phyloP scores from a whole-genome alignment of 2,797 vertebrate species.

The Alcedo quadribrachys region DNA sequence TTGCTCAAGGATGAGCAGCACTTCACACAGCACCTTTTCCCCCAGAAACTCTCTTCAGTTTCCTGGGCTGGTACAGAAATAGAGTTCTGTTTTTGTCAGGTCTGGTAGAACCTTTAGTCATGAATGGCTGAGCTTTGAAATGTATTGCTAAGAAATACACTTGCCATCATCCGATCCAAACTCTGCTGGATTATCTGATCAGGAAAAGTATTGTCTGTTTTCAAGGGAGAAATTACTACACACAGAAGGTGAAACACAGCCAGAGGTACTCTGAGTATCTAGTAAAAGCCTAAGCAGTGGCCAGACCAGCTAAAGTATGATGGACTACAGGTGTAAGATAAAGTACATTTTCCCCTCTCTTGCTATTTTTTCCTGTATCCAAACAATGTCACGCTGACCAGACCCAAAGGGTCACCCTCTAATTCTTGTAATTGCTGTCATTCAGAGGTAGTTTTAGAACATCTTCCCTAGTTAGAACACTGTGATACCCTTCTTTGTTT shows the following conservation, averaged over 20 bases:
- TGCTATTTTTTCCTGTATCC: not conserved
- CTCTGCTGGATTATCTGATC: not conserved
- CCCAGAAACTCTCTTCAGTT: not conserved
- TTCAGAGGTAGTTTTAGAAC: not conserved
- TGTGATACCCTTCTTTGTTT: not conserved
- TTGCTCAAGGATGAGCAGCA: not conserved
- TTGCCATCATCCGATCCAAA: not conserved
- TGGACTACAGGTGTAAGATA: not conserved
- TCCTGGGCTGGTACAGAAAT: not conserved
- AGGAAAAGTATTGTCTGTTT: not conserved
- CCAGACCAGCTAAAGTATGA: not conserved
- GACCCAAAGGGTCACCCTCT: not conserved
- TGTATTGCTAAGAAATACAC: not conserved
- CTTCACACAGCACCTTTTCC: not conserved
- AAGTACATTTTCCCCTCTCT: not conserved
- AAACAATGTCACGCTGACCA: rapidly evolving
- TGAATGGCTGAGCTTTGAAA: not conserved
- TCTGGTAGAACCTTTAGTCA: not conserved
- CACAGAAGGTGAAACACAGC: rapidly evolving
- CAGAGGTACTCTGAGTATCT: rapidly evolving
- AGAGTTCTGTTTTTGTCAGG: not conserved
- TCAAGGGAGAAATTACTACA: not conserved
- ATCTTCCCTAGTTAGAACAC: not conserved
- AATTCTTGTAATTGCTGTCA: not conserved
- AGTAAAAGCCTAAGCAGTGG: not conserved